Evolutionary conservation across 2,888 invertebrate species (phyloP).

Genomic region (Archips xylosteana): DNA sequence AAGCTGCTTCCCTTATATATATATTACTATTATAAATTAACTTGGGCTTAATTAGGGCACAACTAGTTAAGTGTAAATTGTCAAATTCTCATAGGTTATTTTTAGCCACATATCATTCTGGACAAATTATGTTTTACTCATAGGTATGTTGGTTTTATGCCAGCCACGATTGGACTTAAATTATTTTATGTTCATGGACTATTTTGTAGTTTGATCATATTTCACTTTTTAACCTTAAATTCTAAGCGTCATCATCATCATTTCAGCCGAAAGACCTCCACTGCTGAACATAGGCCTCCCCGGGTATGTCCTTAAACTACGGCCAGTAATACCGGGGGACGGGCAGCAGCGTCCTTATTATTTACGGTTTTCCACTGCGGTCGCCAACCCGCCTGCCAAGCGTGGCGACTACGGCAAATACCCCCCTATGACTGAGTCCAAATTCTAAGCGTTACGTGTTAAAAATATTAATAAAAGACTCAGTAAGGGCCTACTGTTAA

Average conservation of each 20-base stretch:
- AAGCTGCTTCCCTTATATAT: not conserved
- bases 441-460: not conserved
- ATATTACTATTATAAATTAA: not conserved
- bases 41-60: not conserved
- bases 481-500: not conserved
- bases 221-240: not conserved
- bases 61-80: not conserved
- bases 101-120: not conserved
- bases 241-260: not conserved
- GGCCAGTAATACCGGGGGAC: no score
- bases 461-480: no score
- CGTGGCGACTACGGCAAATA: no score
- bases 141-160: not conserved
- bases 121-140: not conserved
- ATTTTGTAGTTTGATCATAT: not conserved
- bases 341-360: no score
- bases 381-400: no score
- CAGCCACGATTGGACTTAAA: not conserved
- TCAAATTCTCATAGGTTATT: not conserved
- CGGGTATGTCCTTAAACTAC: no score
- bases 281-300: no score
- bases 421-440: no score
- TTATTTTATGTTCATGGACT: not conserved
- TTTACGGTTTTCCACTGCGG: no score
- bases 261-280: no score